Conservation (phyloP, 2,797 vertebrate genomes). For the Squalus acanthias region DNA sequence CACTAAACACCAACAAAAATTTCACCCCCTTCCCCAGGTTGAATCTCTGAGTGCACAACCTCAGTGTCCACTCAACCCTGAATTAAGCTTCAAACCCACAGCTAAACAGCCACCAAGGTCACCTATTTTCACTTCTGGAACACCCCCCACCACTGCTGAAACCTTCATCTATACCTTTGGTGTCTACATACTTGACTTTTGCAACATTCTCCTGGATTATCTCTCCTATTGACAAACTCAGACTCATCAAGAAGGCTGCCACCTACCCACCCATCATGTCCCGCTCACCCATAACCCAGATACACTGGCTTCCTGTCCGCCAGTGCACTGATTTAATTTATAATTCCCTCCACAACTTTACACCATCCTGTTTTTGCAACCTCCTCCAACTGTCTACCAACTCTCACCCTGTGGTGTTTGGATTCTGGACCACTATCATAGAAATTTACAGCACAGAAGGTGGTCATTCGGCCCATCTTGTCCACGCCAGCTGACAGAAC, state of each 20-base stretch:
- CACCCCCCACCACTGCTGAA: neutral
- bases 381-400: neutral
- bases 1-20: neutral
- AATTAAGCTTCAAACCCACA: neutral
- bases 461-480: too few relatives aligned
- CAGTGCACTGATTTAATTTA: neutral
- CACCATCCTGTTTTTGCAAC: neutral
- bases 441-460: too few relatives aligned
- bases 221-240: neutral
- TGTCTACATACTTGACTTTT: neutral
- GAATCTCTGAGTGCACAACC: neutral
- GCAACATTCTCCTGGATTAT: neutral
- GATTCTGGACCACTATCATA: neutral
- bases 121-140: neutral
- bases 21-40: neutral
- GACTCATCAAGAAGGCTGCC: neutral
- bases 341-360: neutral
- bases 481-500: too few relatives aligned
- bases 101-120: neutral
- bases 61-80: neutral
- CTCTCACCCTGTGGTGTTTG: neutral
- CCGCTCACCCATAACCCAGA: neutral
- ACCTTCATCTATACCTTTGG: neutral
- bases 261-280: neutral
- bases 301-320: neutral